A percentile compares a stretch with the other conserved stretches of the same genome.
These are phyloP conservation scores for Philopedon plagiatum DNA, from an alignment of 2,888 invertebrate species.

Conservation along the genomic window DNA sequence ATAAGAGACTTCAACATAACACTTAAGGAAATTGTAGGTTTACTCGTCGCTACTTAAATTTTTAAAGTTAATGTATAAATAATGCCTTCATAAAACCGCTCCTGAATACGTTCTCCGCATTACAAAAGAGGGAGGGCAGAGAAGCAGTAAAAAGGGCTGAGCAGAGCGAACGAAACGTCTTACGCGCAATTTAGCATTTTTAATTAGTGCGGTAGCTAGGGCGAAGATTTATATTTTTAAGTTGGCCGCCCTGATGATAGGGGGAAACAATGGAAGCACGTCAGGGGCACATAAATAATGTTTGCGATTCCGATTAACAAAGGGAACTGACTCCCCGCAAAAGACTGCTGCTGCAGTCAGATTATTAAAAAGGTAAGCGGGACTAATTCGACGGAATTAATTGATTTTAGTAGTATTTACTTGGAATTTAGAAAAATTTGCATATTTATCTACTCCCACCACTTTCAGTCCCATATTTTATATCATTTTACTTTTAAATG, in stretches of 20 bases:
- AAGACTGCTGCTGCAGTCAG: slow-evolving; percentile 7
- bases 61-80: neutral
- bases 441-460: neutral
- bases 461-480: too few relatives aligned
- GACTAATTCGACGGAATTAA: slow-evolving; percentile 39
- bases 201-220: slow-evolving; percentile 65
- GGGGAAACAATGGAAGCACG: slow-evolving; percentile 62
- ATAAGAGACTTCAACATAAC: too few relatives aligned
- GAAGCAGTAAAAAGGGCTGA: slow-evolving; percentile 25
- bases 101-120: slow-evolving; percentile 20
- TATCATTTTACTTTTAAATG: too few relatives aligned
- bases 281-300: slow-evolving; percentile 62
- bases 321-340: slow-evolving; percentile 45
- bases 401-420: slow-evolving; percentile 37
- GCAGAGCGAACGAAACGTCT: slow-evolving; percentile 57
- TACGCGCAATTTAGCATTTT: slow-evolving; percentile 68
- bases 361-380: slow-evolving; percentile 43
- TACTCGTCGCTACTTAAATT: too few relatives aligned
- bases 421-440: slow-evolving; percentile 1
- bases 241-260: slow-evolving; percentile 57
- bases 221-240: slow-evolving; percentile 64
- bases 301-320: slow-evolving; percentile 60
- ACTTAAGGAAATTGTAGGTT: too few relatives aligned
- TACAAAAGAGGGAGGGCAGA: slow-evolving; percentile 25
- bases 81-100: neutral